Conservation (phyloP, 2,113 vertebrate genomes). For the Mormyrus lacerda region DNA sequence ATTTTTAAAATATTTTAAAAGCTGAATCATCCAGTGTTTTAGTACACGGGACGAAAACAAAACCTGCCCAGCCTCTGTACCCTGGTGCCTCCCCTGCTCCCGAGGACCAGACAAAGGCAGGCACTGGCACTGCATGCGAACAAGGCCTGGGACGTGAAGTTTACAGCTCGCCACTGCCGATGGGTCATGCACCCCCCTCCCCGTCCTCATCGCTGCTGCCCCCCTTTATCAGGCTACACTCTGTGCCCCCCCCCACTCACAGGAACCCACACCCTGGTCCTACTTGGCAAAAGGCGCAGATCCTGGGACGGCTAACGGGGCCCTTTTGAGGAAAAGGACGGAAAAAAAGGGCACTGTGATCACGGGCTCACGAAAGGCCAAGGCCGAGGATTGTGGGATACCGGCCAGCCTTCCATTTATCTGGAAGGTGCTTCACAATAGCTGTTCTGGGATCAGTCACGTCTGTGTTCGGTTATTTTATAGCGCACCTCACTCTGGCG, state of each 20-base stretch:
- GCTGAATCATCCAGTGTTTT: background rate
- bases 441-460: background rate
- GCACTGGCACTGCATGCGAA: background rate
- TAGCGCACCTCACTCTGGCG: background rate
- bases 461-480: background rate
- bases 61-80: background rate
- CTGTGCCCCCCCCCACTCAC: background rate
- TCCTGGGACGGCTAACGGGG: background rate
- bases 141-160: background rate
- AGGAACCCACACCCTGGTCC: background rate
- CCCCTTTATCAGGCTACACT: background rate
- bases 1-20: background rate
- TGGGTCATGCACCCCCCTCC: background rate
- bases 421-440: background rate
- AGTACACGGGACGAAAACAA: background rate
- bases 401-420: background rate
- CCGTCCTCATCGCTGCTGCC: background rate
- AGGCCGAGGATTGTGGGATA: background rate
- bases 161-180: background rate
- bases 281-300: background rate
- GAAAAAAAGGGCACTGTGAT: background rate
- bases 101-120: background rate
- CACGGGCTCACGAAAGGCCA: background rate
- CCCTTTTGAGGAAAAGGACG: background rate
- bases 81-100: background rate